These are phyloP conservation scores for Hiodon tergisus DNA, from an alignment of 2,113 vertebrate species.

Conservation along the genomic window DNA sequence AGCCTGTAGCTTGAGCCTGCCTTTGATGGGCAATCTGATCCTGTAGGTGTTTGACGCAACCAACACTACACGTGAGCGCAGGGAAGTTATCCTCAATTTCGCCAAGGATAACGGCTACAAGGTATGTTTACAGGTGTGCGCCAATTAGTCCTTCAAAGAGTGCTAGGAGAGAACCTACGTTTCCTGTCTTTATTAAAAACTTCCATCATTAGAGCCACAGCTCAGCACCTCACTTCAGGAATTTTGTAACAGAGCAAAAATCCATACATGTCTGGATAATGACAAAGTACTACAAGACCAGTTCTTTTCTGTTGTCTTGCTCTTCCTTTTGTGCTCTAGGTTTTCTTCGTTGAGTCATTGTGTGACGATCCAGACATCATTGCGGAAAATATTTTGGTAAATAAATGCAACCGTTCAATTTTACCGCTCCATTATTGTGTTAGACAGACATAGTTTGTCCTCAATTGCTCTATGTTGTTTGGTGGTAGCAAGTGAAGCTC, in stretches of 20 bases:
- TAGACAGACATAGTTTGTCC: not conserved
- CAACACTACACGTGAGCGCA: constrained; percentile 74
- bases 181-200: not conserved
- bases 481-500: constrained; percentile 80
- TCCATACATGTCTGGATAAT: too few species aligned
- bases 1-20: not conserved
- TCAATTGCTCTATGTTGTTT: not conserved
- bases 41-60: constrained; percentile 83
- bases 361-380: constrained; percentile 81
- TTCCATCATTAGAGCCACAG: too few species aligned
- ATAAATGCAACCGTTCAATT: constrained; percentile 15
- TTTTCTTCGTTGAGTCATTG: constrained; percentile 84
- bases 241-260: too few species aligned
- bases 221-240: too few species aligned
- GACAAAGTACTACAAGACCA: too few species aligned
- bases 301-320: too few species aligned
- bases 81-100: constrained; percentile 71
- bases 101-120: constrained; percentile 79
- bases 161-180: not conserved
- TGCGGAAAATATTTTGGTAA: constrained; percentile 76
- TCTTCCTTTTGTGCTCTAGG: constrained; percentile 44
- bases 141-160: not conserved
- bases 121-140: constrained; percentile 43
- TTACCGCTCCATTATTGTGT: not conserved
- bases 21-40: not conserved